Percentiles rank a stretch among this genome's conserved stretches.
These are phyloP conservation scores for Toxotes lorentzi DNA, from an alignment of 2,797 vertebrate species.

Conservation along the genomic window DNA sequence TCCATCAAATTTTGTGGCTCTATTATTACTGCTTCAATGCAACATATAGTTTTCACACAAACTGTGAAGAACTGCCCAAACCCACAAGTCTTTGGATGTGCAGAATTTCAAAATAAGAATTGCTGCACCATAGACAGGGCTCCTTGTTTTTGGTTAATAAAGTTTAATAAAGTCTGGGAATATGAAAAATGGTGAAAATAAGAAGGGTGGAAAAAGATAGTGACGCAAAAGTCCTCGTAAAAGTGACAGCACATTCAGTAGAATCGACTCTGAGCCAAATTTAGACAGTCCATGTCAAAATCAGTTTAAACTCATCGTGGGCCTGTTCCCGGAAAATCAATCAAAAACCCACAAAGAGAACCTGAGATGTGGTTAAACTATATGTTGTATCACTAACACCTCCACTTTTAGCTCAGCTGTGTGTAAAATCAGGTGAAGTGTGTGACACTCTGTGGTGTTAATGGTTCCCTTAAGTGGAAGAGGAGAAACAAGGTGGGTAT, in stretches of 20 bases:
- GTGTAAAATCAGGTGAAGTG: background rate
- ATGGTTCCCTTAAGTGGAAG: constrained; percentile 21
- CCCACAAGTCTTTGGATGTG: too few relatives aligned
- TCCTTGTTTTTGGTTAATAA: background rate
- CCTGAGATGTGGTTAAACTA: too few relatives aligned
- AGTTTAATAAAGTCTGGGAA: background rate
- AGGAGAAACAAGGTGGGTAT: constrained; percentile 16
- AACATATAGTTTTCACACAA: background rate
- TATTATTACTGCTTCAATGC: background rate
- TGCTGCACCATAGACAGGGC: too few relatives aligned
- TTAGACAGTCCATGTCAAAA: too few relatives aligned
- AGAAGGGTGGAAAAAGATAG: background rate
- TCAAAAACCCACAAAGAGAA: too few relatives aligned
- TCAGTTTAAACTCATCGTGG: too few relatives aligned
- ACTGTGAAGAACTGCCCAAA: background rate
- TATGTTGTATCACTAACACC: background rate
- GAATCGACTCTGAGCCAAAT: too few relatives aligned
- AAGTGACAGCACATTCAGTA: too few relatives aligned
- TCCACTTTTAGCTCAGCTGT: background rate
- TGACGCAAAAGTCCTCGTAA: background rate
- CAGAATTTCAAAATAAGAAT: too few relatives aligned
- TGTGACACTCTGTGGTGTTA: background rate
- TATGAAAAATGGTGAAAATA: background rate
- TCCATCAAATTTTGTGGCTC: background rate
- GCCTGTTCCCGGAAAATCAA: too few relatives aligned